These are phyloP conservation scores for Chiridota heheva DNA, from an alignment of 35 echinoderm and acorn worm genomes.

Conservation along the genomic window DNA sequence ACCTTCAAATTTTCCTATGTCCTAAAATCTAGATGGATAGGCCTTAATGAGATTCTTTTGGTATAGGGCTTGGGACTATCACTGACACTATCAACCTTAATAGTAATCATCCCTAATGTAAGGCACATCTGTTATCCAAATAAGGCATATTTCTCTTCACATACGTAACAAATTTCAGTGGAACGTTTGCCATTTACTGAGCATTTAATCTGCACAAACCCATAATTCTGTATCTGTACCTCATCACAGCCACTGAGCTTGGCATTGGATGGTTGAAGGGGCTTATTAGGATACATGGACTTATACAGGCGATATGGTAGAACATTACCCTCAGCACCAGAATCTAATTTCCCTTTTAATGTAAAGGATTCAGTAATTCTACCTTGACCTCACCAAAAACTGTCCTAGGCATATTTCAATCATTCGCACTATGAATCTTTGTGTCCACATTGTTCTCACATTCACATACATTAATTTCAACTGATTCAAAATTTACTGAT, in stretches of 20 bases:
- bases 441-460: conserved; percentile 3
- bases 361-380: background rate
- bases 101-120: conserved; percentile 1
- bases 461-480: no score
- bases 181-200: conserved; percentile 6
- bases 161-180: background rate
- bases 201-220: conserved; percentile 13
- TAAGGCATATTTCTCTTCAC: conserved; percentile 7
- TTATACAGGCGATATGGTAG: conserved; percentile 15
- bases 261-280: conserved; percentile 25
- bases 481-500: conserved; percentile 3
- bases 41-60: background rate
- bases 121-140: conserved; percentile 22
- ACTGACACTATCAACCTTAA: conserved; percentile 16
- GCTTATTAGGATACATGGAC: conserved; percentile 11
- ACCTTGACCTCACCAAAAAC: background rate
- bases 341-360: conserved; percentile 35
- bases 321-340: conserved; percentile 17
- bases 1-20: conserved; percentile 35
- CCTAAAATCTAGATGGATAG: conserved; percentile 41
- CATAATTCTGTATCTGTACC: conserved; percentile 3
- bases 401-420: background rate
- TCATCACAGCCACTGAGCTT: background rate
- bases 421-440: background rate
- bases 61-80: background rate